Evolutionary conservation across 2,113 vertebrate genomes (phyloP).

Genomic region (Leucosticte australis): DNA sequence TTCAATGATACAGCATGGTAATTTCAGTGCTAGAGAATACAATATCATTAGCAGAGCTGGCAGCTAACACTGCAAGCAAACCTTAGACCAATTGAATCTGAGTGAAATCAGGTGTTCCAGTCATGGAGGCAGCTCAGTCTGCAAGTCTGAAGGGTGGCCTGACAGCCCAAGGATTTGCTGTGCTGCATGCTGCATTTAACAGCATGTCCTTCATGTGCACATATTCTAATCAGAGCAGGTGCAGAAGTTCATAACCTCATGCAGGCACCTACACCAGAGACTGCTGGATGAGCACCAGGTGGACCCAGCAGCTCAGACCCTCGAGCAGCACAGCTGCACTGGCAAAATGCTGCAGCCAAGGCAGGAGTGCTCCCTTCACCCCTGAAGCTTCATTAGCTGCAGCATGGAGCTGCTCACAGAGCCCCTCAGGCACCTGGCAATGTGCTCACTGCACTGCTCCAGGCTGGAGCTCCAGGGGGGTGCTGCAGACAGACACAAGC

Average conservation of each 20-base stretch:
- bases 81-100: neutral
- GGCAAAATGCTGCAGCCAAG: neutral
- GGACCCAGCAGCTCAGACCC: neutral
- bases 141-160: neutral
- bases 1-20: neutral
- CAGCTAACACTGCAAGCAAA: neutral
- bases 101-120: neutral
- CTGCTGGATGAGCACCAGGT: fast-evolving
- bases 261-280: neutral
- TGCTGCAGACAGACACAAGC: neutral
- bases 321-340: fast-evolving
- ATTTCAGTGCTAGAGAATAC: neutral
- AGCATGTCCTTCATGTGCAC: neutral
- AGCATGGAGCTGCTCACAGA: fast-evolving
- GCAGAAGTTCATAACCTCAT: neutral
- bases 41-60: neutral
- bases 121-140: neutral
- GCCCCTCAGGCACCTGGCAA: neutral
- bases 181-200: neutral
- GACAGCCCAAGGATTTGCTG: neutral
- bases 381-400: neutral
- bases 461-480: fast-evolving
- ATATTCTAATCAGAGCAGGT: neutral
- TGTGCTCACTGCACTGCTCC: neutral
- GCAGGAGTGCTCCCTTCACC: fast-evolving